phyloP scores from a whole-genome alignment of 2,797 vertebrate genomes.

The Acanthornis magna region DNA sequence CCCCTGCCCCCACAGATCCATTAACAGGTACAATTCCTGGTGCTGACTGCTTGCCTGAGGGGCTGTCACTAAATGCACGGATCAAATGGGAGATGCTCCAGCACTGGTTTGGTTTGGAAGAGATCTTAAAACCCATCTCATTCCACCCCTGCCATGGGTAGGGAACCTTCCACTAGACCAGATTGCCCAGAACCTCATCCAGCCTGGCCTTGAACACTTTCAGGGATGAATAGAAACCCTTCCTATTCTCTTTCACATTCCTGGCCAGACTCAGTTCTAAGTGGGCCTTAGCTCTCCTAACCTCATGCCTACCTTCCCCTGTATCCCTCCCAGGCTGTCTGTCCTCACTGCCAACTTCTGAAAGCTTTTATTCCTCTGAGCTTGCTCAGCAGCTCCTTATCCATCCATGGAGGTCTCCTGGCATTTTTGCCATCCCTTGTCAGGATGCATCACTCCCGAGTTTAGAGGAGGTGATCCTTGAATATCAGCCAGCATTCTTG shows the following conservation, averaged over 20 bases:
- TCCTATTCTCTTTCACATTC: not conserved
- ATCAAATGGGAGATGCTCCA: not conserved
- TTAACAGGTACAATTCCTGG: conserved; percentile 9
- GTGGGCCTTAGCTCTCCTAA: too few species aligned
- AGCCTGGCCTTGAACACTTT: too few species aligned
- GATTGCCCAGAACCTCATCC: not conserved
- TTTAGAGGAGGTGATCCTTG: not conserved
- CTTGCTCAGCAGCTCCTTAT: not conserved
- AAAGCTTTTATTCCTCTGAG: not conserved
- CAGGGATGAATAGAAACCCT: not conserved
- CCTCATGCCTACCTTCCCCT: not conserved
- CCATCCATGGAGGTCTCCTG: not conserved
- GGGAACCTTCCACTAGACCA: not conserved
- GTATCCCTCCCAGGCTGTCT: not conserved
- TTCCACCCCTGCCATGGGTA: not conserved
- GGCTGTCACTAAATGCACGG: not conserved
- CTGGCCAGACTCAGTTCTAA: not conserved
- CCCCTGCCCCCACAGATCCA: not conserved
- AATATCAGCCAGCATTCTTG: not conserved
- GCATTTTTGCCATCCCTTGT: not conserved
- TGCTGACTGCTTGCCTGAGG: not conserved
- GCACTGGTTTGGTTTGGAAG: not conserved
- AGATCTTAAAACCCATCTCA: not conserved
- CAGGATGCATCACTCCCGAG: not conserved
- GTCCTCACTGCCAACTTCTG: not conserved